Base-by-base conservation (phyloP, 2,797 vertebrate species). In the Myotis planiceps region DNA sequence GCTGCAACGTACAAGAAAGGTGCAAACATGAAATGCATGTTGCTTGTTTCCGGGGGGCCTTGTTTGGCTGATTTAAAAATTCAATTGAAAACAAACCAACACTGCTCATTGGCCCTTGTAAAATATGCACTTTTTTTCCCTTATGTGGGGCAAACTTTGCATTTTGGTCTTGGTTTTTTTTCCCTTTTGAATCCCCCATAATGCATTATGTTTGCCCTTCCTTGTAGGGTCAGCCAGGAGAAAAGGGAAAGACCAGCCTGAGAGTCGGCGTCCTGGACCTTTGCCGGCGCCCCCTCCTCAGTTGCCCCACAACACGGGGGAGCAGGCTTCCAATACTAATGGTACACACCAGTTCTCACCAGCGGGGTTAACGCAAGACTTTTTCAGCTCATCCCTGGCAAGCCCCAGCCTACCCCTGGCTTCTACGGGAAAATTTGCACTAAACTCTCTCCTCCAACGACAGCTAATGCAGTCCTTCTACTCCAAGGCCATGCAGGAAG, bases 151-250 rank as follows among this genome's bases (percentile, higher is more conserved):
- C 99, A 98, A 98, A 98, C 98, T 98, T 98, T 98, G 98, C 99
- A 98, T 99, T 98, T 99, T 99, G 98, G 98, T 99, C 98, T 98
- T 98, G 99, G 98, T 99, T 99, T 99, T 99, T 99, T 99, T 99
- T 99, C 99, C 99, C 99, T 98, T 99, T 99, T 99, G 99, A 99
- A 99, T 99, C 99, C 99, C 99, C 99, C 99, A 99, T 99, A 99
- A 99, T 99, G 99, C 99, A 99, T 99, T 99, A 99, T 99, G 99
- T 99, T 99, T 99, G 99, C 99, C 99, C 99, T 99, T 99, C 99
- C 99, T 99, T 99, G 99, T 99, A 99, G 99, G 99, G 99, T 99
- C 99, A 99, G 99, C 99, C 99, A 99, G 99, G 99, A 99, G 99
- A 99, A 99, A 99, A 99, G 99, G 99, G 99, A 99, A 99, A 99